Evolutionary conservation across 2,797 vertebrate genomes (phyloP).

Genomic region (Onychomys torridus): DNA sequence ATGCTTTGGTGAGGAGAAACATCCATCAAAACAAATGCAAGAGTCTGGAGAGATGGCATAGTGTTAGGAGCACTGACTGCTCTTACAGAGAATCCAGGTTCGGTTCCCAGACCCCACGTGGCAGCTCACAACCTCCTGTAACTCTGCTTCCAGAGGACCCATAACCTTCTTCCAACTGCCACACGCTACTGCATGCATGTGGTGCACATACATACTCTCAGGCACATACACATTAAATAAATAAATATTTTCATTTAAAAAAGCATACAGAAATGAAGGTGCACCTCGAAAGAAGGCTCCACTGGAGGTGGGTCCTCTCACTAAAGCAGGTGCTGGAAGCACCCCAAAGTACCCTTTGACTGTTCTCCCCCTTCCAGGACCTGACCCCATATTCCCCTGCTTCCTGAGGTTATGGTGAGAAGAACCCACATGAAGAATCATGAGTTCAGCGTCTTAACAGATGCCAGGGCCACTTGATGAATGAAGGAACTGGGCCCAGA

Average conservation of each 20-base stretch:
- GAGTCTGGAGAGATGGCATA: not conserved
- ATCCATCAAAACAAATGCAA: not conserved
- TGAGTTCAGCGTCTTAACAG: not conserved
- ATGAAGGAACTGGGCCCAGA: not conserved
- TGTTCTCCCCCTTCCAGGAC: not conserved
- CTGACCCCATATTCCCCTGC: not conserved
- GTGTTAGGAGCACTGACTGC: not conserved
- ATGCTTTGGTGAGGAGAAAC: not conserved
- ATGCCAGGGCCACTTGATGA: conserved; percentile 9
- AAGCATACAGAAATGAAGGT: not conserved
- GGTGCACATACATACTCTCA: not conserved
- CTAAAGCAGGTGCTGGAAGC: not conserved
- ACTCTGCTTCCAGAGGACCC: not conserved
- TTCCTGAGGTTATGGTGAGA: not conserved
- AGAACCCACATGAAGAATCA: not conserved
- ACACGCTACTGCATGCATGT: not conserved
- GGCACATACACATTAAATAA: not conserved
- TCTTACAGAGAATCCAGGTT: not conserved
- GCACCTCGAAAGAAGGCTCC: not conserved
- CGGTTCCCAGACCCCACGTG: not conserved
- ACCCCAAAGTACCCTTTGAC: not conserved
- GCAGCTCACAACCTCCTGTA: not conserved
- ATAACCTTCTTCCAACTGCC: not conserved
- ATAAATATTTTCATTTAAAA: not conserved
- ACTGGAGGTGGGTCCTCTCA: not conserved